A percentile compares a stretch with the other conserved stretches of the same genome.
Conservation (phyloP, 2,797 vertebrate species). For the Denticeps clupeoides region DNA sequence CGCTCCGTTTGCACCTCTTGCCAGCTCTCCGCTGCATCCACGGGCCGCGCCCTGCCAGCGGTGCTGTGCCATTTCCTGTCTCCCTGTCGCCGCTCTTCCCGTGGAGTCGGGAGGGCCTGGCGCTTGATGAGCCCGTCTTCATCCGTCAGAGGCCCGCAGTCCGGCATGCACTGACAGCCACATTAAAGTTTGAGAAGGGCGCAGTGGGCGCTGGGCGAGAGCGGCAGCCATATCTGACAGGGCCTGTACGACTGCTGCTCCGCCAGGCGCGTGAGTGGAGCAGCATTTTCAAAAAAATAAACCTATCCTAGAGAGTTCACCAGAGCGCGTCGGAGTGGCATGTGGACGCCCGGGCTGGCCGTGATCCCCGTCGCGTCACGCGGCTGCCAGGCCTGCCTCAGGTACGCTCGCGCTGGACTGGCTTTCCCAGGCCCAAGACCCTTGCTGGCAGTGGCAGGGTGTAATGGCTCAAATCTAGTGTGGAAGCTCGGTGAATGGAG, state of each 20-base stretch:
- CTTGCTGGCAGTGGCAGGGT: slow-evolving; percentile 8
- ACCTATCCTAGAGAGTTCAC: too few relatives aligned
- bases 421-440: background rate
- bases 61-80: background rate
- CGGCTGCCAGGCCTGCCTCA: slow-evolving; percentile 16
- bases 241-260: slow-evolving; percentile 17
- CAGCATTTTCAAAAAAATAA: background rate
- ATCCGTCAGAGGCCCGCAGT: slow-evolving; percentile 15
- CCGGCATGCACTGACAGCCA: slow-evolving; percentile 13
- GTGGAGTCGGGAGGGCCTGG: slow-evolving; percentile 1
- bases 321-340: slow-evolving; percentile 32
- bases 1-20: background rate
- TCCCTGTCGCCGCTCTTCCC: too few relatives aligned
- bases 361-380: background rate
- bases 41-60: slow-evolving; percentile 6
- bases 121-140: background rate
- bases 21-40: background rate
- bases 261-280: slow-evolving; percentile 11
- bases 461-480: slow-evolving; percentile 24
- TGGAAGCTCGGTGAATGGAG: slow-evolving; percentile 15
- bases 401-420: slow-evolving; percentile 2
- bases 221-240: slow-evolving; percentile 23
- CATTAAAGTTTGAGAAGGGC: background rate
- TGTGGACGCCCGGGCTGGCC: background rate
- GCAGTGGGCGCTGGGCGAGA: slow-evolving; percentile 3